A percentile compares a stretch with the other conserved stretches of the same genome.
phyloP scores from a whole-genome alignment of 2,797 vertebrate species.

The Etheostoma perlongum region DNA sequence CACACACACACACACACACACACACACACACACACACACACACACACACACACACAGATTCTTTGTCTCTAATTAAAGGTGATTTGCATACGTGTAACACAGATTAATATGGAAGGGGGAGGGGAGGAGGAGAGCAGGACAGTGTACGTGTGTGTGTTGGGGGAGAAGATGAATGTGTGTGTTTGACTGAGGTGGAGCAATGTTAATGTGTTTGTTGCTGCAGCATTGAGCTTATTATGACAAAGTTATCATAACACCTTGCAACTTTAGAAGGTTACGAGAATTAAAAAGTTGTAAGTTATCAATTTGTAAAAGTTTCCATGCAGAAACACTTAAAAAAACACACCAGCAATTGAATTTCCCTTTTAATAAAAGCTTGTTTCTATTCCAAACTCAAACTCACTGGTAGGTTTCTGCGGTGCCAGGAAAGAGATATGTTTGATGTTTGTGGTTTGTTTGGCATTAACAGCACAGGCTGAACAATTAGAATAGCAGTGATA shows the following conservation, averaged over 20 bases:
- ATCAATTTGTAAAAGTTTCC: background rate
- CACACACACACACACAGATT: slow-evolving; percentile 20
- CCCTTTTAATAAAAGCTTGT: slow-evolving; percentile 1
- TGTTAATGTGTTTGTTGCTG: slow-evolving; percentile 28
- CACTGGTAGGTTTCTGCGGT: slow-evolving; percentile 5
- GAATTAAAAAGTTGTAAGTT: background rate
- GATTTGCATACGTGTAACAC: slow-evolving; percentile 85
- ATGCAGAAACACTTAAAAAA: slow-evolving; percentile 3
- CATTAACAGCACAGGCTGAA: slow-evolving; percentile 29
- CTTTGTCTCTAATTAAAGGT: slow-evolving; percentile 85
- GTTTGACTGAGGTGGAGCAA: slow-evolving; percentile 34
- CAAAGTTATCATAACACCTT: slow-evolving; percentile 5
- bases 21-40: slow-evolving; percentile 36
- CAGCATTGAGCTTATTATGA: slow-evolving; percentile 9
- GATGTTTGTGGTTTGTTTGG: slow-evolving; percentile 32
- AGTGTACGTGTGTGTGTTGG: slow-evolving; percentile 30
- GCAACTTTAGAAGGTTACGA: background rate
- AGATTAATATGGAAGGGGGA: slow-evolving; percentile 68
- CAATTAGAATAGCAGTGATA: slow-evolving; percentile 6
- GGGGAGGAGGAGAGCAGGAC: slow-evolving; percentile 31
- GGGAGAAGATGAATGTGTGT: slow-evolving; percentile 23
- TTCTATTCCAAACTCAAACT: slow-evolving; percentile 23
- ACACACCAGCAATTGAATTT: slow-evolving; percentile 6
- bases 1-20: slow-evolving; percentile 16
- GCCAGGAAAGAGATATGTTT: slow-evolving; percentile 15